Evolutionary conservation across 1,140 invertebrate species (phyloP), one percentile per base, ranked within the genome.

Genomic region (Ephestia elutella): DNA sequence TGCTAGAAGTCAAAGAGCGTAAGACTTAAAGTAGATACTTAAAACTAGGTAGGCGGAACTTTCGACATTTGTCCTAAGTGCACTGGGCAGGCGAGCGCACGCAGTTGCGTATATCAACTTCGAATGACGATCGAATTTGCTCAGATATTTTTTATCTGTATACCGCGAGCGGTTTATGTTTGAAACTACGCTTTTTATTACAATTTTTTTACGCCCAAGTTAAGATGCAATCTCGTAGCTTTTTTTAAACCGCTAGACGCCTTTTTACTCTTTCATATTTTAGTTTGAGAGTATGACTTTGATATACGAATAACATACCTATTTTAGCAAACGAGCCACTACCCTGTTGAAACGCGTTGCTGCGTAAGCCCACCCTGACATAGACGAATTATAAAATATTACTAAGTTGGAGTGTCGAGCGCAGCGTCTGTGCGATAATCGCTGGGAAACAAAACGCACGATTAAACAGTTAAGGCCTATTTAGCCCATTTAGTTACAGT

Each of bases 41-140:
- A 63, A 63, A 49, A 62, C 70, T 80, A 82, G 75, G 49, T 82
- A 85, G 82, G 82, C 82, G 82, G 80, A 81, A 66, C 70, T 77
- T 67, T 80, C 82, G 82, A 85, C 82, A 77, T 73, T 50, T 76
- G 81, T 82, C 78, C 79, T 68, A 65, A 65, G 68, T 67, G 65
- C 67, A 68, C 58, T 50, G 53, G 50, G 56, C 54, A 66, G 44
- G 64, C 65, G 63, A 59, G 65, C 62, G 49, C 35, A 54, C 30
- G 54, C 58, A 49, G 38, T 17, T 13, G 21, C 50, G 7, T 11
- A 25, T 21, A 3, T 44, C 21, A 25, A 25, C 21, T 25, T 25
- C 21, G 21, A 25, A 25, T 25, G 21, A 25, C 7, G 21, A 25
- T 25, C 2, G 2, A 3, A 25, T 25, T 3, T 25, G 2, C 7